phyloP scores from a whole-genome alignment of 2,888 invertebrate genomes.

The Rambutsinella grinnellia region DNA sequence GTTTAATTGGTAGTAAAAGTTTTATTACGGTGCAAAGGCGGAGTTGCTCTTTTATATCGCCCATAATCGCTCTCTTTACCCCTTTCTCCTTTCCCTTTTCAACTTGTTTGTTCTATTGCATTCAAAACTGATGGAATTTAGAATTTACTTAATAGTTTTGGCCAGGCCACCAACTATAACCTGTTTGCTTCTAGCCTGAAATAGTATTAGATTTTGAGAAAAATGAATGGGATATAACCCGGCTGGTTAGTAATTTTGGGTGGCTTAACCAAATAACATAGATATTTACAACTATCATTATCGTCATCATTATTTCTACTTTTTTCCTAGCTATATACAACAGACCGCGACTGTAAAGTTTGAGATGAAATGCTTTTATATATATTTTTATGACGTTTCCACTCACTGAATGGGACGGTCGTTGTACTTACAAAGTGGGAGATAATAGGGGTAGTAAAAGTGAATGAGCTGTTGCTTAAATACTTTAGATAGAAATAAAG shows the following conservation, averaged over 20 bases:
- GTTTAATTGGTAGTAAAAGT: conserved; percentile 51
- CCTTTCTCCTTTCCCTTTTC: conserved; percentile 27
- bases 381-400: too few relatives aligned
- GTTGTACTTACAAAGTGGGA: too few relatives aligned
- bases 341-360: too few relatives aligned
- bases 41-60: conserved; percentile 42
- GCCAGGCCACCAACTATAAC: conserved; percentile 21
- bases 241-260: neutral
- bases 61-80: conserved; percentile 42
- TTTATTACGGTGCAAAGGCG: conserved; percentile 49
- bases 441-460: conserved; percentile 26
- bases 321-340: too few relatives aligned
- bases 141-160: too few relatives aligned
- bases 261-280: conserved; percentile 12
- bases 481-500: too few relatives aligned
- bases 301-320: too few relatives aligned
- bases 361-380: too few relatives aligned
- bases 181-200: conserved; percentile 31
- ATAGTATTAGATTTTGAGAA: neutral
- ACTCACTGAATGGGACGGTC: too few relatives aligned
- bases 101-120: too few relatives aligned
- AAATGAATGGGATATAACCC: conserved; percentile 21
- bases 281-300: conserved; percentile 15
- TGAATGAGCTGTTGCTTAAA: conserved; percentile 38
- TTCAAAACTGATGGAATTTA: too few relatives aligned